These are phyloP conservation scores for Dunckerocampus dactyliophorus DNA, from an alignment of 2,113 vertebrate genomes.

Conservation along the genomic window DNA sequence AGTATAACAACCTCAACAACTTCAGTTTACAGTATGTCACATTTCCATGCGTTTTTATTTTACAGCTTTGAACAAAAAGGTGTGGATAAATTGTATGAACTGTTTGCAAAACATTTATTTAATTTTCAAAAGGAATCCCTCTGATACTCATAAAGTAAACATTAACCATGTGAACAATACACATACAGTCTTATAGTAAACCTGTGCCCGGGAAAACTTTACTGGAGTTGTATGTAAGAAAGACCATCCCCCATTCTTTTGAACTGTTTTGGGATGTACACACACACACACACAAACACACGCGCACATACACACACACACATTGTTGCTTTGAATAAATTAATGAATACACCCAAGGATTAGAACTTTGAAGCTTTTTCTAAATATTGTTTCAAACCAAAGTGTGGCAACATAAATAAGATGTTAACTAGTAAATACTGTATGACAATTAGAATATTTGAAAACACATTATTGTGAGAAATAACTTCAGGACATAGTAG, in stretches of 20 bases:
- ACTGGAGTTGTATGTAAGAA: constrained; percentile 37
- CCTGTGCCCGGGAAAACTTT: constrained; percentile 15
- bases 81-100: neutral
- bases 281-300: constrained; percentile 23
- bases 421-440: neutral
- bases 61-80: too few relatives aligned
- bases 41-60: neutral
- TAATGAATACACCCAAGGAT: constrained; percentile 30
- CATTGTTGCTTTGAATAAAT: constrained; percentile 31
- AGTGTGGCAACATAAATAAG: constrained; percentile 9
- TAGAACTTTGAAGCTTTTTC: constrained; percentile 32
- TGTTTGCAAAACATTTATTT: constrained; percentile 39
- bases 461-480: constrained; percentile 15
- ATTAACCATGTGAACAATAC: constrained; percentile 30
- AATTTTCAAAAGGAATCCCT: constrained; percentile 37
- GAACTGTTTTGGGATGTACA: too few relatives aligned
- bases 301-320: constrained; percentile 36
- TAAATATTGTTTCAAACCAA: constrained; percentile 13
- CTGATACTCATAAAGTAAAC: constrained; percentile 24
- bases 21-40: neutral
- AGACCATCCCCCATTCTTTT: constrained; percentile 19
- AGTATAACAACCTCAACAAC: too few relatives aligned
- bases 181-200: constrained; percentile 34
- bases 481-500: constrained; percentile 11
- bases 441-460: too few relatives aligned